phyloP scores from a whole-genome alignment of 2,888 invertebrate species.

The Rhagonycha lutea region DNA sequence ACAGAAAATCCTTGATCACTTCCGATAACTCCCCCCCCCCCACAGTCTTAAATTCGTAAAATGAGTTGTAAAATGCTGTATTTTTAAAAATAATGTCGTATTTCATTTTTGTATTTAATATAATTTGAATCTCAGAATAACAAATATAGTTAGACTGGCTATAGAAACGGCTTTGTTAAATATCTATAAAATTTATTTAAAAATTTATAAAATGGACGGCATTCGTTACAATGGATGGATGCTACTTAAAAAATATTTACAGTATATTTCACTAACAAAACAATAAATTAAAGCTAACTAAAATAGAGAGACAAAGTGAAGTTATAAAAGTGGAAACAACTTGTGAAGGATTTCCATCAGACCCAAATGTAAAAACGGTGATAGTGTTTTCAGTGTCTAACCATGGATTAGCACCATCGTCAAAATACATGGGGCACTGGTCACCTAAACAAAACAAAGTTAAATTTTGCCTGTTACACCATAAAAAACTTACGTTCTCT shows the following conservation, averaged over 20 bases:
- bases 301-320: not conserved
- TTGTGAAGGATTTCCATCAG: constrained; percentile 16
- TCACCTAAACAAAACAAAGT: constrained; percentile 64
- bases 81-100: no score
- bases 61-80: no score
- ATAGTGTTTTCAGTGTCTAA: constrained; percentile 70
- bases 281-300: not conserved
- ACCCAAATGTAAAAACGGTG: constrained; percentile 70
- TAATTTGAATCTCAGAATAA: no score
- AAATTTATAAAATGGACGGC: not conserved
- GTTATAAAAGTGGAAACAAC: not conserved
- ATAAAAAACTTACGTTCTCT: constrained; percentile 71
- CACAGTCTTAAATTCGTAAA: no score
- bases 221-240: not conserved
- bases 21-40: no score
- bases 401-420: constrained; percentile 92
- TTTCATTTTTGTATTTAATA: no score
- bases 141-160: no score
- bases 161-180: no score
- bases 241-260: not conserved
- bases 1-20: no score
- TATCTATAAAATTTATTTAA: not conserved
- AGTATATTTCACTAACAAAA: not conserved
- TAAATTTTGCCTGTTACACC: not conserved
- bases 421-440: constrained; percentile 96